These are phyloP conservation scores for Oncorhynchus mykiss DNA, from an alignment of 2,113 vertebrate genomes.

Conservation along the genomic window DNA sequence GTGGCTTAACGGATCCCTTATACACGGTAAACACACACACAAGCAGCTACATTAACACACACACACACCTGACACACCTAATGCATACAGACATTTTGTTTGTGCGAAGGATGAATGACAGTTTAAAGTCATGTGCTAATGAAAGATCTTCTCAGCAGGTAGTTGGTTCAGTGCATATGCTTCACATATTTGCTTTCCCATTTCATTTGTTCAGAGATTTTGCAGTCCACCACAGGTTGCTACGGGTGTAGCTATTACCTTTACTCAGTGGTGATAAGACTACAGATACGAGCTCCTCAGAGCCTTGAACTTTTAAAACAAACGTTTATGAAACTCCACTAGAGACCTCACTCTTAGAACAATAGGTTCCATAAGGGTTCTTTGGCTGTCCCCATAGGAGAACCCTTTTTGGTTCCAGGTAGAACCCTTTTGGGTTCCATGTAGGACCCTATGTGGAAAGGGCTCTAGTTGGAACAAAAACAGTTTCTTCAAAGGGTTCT, in stretches of 20 bases:
- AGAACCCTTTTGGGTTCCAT: no score
- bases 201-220: background rate
- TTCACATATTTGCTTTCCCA: background rate
- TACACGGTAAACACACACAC: constrained; percentile 75
- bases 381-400: no score
- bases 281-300: no score
- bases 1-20: constrained; percentile 86
- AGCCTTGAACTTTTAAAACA: no score
- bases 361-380: no score
- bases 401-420: no score
- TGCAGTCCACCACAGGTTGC: background rate
- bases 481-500: no score
- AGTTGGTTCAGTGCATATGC: background rate
- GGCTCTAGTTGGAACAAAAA: no score
- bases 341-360: no score
- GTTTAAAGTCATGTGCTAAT: background rate
- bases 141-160: background rate
- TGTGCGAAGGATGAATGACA: background rate
- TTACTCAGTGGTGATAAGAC: background rate
- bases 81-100: background rate
- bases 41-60: background rate
- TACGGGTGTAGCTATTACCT: background rate
- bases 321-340: no score
- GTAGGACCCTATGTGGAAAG: background rate
- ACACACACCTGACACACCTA: background rate